These are phyloP conservation scores for Xenopus petersii DNA, from an alignment of 2,797 vertebrate genomes.

Conservation along the genomic window DNA sequence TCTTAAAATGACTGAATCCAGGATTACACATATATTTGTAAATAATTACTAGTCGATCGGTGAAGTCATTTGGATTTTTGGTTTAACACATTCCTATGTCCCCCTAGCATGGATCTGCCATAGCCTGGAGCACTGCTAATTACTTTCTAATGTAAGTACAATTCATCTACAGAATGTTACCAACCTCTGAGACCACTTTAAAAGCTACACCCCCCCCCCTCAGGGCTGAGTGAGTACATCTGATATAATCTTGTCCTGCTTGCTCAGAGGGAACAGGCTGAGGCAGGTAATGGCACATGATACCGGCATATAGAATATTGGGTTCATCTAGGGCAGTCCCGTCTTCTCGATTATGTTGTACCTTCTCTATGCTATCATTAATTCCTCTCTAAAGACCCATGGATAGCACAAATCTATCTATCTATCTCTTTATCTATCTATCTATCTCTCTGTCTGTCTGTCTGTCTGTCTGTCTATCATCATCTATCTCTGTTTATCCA, in stretches of 20 bases:
- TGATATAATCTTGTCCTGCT: constrained; percentile 16
- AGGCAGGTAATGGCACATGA: constrained; percentile 28
- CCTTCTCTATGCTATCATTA: no score
- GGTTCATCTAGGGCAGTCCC: neutral
- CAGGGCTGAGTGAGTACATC: constrained; percentile 39
- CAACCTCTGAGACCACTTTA: constrained; percentile 72
- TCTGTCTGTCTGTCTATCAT: no score
- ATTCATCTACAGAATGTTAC: constrained; percentile 78
- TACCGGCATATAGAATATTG: constrained; percentile 10
- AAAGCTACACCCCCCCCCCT: constrained; percentile 72
- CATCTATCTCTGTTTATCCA: no score
- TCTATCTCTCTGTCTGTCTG: no score
- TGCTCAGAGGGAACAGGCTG: constrained; percentile 15
- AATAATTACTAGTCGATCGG: no score
- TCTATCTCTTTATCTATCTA: no score
- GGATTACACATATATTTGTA: no score
- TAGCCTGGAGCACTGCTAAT: constrained; percentile 65
- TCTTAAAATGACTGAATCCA: no score
- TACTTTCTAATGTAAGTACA: constrained; percentile 75
- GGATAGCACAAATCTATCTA: no score
- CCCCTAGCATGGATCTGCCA: constrained; percentile 15
- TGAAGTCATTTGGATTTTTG: no score
- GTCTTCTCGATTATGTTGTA: no score
- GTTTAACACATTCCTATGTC: neutral
- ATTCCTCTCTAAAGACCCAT: no score